Base-by-base conservation (phyloP, 2,113 vertebrate genomes). In the Toxotes chatareus region DNA sequence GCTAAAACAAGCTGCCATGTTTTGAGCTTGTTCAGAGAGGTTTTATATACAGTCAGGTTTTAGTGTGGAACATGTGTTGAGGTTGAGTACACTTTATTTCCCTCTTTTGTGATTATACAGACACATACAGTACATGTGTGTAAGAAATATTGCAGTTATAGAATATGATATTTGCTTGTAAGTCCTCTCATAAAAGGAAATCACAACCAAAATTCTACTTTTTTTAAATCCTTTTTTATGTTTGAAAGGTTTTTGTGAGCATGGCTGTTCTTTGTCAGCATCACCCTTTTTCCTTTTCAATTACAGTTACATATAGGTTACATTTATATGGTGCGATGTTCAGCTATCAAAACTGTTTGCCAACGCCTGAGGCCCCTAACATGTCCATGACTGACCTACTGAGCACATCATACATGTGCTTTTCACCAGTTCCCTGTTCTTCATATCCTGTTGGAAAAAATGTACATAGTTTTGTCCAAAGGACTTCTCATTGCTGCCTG, bases 361-460 rank as follows among this genome's bases (percentile, higher is more conserved):
- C n/a, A 53, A 73, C 77, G 73, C 49, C n/a, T 47, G 81, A 86
- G 80, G 84, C 70, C 79, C 69, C 68, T 27, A 16, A 44, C 70
- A 38, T 59, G 44, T 53, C 31, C 31, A 7, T 23, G 14, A 40
- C 34, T 8, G 53, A 36, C 11, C 60, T 44, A 19, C 19, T 64
- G 1, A n/a, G 34, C 17, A 14, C 40, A 56, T 14, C 12, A n/a
- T 10, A 6, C 64, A 49, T 5, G 10, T 40, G 12, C 3, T 19
- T 53, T 46, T 46, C 23, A 36, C 4, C 34, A 23, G 51, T 1
- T 1, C 23, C 19, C 21, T 31, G n/a, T 21, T 32, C 2, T 36
- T 62, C 31, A 46, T 56, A 32, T 36, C 23, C 19, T 51, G 4
- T 51, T 36, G 8, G 27, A 34, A 51, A 4, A 27, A 8, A 40